Evolutionary conservation across 2,797 vertebrate species (phyloP).

Genomic region (Pithecia hirsuta): DNA sequence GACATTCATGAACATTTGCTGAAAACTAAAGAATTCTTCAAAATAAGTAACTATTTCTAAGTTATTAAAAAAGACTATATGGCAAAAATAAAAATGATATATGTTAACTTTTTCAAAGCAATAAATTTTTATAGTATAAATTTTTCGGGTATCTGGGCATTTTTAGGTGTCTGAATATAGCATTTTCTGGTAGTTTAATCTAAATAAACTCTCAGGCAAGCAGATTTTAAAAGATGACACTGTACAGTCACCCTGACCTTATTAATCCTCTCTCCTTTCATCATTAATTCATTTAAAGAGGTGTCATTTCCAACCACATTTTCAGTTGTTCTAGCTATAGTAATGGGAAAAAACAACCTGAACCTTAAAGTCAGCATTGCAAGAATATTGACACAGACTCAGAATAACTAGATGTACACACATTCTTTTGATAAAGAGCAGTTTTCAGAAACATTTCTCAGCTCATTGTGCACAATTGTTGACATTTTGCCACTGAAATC

Average conservation of each 20-base stretch:
- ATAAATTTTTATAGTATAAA: not conserved
- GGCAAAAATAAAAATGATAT: not conserved
- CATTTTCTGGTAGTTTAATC: not conserved
- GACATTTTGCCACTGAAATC: constrained; percentile 62
- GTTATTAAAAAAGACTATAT: not conserved
- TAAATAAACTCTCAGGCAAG: not conserved
- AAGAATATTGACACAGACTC: not conserved
- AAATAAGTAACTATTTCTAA: not conserved
- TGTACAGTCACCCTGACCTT: not conserved
- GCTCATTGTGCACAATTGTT: constrained; percentile 45
- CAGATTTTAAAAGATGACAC: not conserved
- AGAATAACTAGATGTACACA: not conserved
- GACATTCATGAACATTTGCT: not conserved
- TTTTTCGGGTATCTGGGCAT: not conserved
- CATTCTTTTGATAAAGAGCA: constrained; percentile 15
- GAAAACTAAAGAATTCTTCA: constrained; percentile 18
- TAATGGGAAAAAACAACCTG: not conserved
- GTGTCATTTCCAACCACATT: not conserved
- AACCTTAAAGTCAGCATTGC: not conserved
- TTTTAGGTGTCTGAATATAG: not conserved
- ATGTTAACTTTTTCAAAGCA: not conserved
- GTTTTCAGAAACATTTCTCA: constrained; percentile 56
- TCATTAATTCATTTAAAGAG: not conserved
- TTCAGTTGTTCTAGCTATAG: not conserved
- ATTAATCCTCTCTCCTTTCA: not conserved